Evolutionary conservation across 53 echinoderm and acorn worm species (phyloP).

Genomic region (Pentamera pediparva): DNA sequence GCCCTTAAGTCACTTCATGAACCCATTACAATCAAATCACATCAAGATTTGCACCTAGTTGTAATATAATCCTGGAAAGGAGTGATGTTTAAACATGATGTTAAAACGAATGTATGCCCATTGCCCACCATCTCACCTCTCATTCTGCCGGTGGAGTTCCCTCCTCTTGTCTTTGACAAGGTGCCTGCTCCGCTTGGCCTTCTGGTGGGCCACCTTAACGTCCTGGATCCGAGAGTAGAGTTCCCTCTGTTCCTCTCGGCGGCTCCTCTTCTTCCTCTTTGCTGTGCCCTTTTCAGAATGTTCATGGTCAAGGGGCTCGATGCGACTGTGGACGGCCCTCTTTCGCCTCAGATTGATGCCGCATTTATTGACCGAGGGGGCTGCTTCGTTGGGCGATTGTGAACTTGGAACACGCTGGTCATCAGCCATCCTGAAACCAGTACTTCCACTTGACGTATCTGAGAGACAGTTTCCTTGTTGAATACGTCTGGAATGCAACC

Average conservation of each 20-base stretch:
- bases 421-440: no score
- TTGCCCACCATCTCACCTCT: no score
- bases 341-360: neutral
- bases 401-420: slow-evolving; percentile 4
- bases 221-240: neutral
- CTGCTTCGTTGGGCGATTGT: neutral
- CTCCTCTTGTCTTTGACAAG: slow-evolving; percentile 12
- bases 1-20: no score
- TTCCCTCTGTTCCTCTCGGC: neutral
- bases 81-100: no score
- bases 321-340: neutral
- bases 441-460: no score
- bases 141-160: slow-evolving; percentile 26
- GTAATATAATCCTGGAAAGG: no score
- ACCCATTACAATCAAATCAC: no score
- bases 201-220: slow-evolving; percentile 7
- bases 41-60: no score
- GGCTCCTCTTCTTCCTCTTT: neutral
- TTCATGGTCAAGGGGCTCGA: no score
- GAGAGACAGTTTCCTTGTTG: no score
- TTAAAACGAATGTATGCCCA: no score
- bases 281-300: neutral
- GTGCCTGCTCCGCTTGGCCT: slow-evolving; percentile 10
- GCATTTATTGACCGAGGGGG: neutral
- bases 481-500: no score